Evolutionary conservation across 1,140 invertebrate genomes (phyloP), one percentile per base, ranked within the genome.

Genomic region (Papilio polytes): DNA sequence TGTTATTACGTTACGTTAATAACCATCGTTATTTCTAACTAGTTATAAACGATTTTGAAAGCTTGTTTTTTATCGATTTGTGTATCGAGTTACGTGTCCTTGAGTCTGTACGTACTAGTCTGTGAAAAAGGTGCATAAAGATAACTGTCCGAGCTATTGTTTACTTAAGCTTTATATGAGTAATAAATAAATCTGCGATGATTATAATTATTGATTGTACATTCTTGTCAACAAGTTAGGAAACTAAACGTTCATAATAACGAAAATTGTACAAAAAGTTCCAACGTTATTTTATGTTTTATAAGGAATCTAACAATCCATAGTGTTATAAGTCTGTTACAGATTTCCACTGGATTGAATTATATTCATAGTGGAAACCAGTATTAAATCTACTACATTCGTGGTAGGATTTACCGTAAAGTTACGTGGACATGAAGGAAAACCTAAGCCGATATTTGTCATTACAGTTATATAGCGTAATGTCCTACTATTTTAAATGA

Each of bases 1-100:
- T 22, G 72, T 73, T 73, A 41, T 41, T 44, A 73, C 36, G 73
- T 41, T 44, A 73, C 36, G 73, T 46, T 46, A 74, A 46, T 74
- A 48, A 74, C 48, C 13, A 46, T 74, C 74, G 74, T 74, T 70
- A 70, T 70, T 18, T 66, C 12, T 31, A 13, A 63, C 12, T 31
- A 22, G 44, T 13, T 22, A 10, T 22, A 7, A 51, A 20, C 51
- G 74, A 44, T 53, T 53, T 48, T 18, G 53, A 78, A 78, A 78
- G 53, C 56, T 78, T 36, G 31, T 78, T 20, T 78, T 78, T 59
- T 78, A 78, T 78, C 36, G 77, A 78, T 78, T 78, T 63, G 31
- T 9, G 26, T n/a, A 41, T 53, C 22, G 15, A 63, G 18, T 41
- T 41, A 78, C 77, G 56, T 78, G 77, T 78, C 77, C 56, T 78